Percentiles rank a stretch among this genome's conserved stretches.
These are phyloP conservation scores for Papilio polytes DNA, from an alignment of 1,140 invertebrate genomes.

Conservation along the genomic window DNA sequence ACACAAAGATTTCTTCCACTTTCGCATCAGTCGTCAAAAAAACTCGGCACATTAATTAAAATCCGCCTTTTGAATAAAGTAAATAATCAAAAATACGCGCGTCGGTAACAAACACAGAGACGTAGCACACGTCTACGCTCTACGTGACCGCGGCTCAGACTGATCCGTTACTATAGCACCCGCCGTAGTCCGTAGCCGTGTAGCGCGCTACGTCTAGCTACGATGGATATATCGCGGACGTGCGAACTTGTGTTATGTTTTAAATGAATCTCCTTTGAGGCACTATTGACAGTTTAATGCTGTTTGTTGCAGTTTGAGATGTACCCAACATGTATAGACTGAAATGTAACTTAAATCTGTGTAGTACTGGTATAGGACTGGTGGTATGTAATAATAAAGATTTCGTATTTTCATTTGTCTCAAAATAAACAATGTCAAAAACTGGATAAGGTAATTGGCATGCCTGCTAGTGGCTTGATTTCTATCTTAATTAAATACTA, in stretches of 20 bases:
- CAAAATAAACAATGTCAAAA: no score
- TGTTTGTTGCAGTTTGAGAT: constrained; percentile 1
- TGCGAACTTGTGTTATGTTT: constrained; percentile 38
- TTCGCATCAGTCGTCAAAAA: constrained; percentile 47
- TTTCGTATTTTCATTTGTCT: no score
- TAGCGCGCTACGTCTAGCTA: constrained; percentile 36
- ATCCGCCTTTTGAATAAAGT: constrained; percentile 52
- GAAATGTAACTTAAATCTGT: not conserved
- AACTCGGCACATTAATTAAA: constrained; percentile 62
- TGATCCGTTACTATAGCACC: constrained; percentile 40
- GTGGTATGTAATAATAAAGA: no score
- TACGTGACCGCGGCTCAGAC: constrained; percentile 46
- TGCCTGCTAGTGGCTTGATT: no score
- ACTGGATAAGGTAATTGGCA: no score
- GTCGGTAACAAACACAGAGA: constrained; percentile 41
- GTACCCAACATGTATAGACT: not conserved
- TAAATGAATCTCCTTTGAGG: constrained; percentile 31
- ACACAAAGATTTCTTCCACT: constrained; percentile 44
- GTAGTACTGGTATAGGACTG: no score
- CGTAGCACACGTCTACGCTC: constrained; percentile 66
- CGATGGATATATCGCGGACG: constrained; percentile 35
- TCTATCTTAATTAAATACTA: no score
- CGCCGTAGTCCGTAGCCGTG: constrained; percentile 38
- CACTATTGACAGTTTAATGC: constrained; percentile 28
- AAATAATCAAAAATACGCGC: constrained; percentile 47